Evolutionary conservation across 2,797 vertebrate species (phyloP), one percentile per base, ranked within the genome.

Genomic region (Falco rusticolus): DNA sequence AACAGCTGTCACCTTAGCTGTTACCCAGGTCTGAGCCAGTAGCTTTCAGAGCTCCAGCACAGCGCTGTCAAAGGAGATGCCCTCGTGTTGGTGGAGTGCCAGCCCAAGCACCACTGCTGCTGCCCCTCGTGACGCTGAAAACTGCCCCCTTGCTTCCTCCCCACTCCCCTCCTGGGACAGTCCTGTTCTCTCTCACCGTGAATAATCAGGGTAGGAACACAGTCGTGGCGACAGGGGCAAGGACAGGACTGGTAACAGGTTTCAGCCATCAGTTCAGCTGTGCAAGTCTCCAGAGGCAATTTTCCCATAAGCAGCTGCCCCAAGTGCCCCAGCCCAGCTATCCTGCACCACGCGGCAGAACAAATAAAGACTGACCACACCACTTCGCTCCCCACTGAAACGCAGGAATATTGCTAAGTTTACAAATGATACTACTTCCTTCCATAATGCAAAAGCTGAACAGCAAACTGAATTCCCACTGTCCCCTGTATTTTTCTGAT

Each of bases 151-250:
- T 17, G 5, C 16, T 53, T 50, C 12, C 33, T 57, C 7, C 47
- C 16, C 1, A 1, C 19, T 60, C 25, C 41, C 45, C 41, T 54
- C 39, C 31, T 28, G 6, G 14, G 8, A 16, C 2, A 4, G 13
- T 16, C 17, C 14, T 17, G 28, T 24, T 17, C 16, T 31, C 45
- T 7, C 15, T 6, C 1, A 1, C 2, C 0, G 11, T 0, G 1
- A 7, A 48, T 33, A 56, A 4, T 5, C 34, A 57, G 13, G 13
- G 29, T 3, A 48, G 18, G 6, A 61, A n/a, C 8, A 1, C 0
- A 3, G 25, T 5, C 1, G 0, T 2, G 10, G 34, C 3, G 5
- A 13, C 3, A 29, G 47, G 5, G 7, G 3, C 31, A 48, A 31
- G 31, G 34, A 13, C 61, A 47, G 43, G 8, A 39, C 5, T 4